phyloP scores from a whole-genome alignment of 2,113 vertebrate genomes.

The Pygoscelis adeliae region DNA sequence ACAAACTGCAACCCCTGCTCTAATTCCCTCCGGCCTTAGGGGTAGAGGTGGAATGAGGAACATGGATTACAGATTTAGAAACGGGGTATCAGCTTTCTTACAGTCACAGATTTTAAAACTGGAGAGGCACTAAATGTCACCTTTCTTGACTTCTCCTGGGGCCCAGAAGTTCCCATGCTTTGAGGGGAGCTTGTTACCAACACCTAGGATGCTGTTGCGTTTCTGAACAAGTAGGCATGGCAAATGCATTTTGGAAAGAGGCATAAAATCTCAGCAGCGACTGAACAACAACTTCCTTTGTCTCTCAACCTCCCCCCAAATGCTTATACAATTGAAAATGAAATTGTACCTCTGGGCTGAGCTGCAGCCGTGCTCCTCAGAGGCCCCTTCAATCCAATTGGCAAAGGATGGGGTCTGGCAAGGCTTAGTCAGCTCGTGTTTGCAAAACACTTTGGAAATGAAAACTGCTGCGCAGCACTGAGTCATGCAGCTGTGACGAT shows the following conservation, averaged over 20 bases:
- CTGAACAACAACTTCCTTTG: neutral
- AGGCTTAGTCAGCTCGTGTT: constrained; percentile 15
- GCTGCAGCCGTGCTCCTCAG: constrained; percentile 2
- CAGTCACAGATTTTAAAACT: neutral
- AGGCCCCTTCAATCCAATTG: constrained; percentile 26
- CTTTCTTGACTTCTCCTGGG: neutral
- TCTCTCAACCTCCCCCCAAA: neutral
- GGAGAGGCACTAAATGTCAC: neutral
- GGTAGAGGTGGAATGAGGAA: neutral
- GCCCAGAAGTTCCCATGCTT: neutral
- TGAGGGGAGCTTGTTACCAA: neutral
- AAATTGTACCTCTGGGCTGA: constrained; percentile 39
- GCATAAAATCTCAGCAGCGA: neutral
- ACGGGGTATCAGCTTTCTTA: neutral
- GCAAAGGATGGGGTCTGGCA: constrained; percentile 23
- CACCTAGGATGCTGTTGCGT: neutral
- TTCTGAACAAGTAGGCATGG: neutral
- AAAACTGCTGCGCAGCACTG: constrained; percentile 18
- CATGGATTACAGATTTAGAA: neutral
- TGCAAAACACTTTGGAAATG: constrained; percentile 3
- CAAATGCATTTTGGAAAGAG: neutral
- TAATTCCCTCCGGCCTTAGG: neutral
- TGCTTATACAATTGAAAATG: constrained; percentile 24
- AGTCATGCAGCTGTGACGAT: neutral
- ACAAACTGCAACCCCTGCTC: neutral